Conservation (phyloP, 1,140 invertebrate genomes). For the Eriosoma lanigerum region DNA sequence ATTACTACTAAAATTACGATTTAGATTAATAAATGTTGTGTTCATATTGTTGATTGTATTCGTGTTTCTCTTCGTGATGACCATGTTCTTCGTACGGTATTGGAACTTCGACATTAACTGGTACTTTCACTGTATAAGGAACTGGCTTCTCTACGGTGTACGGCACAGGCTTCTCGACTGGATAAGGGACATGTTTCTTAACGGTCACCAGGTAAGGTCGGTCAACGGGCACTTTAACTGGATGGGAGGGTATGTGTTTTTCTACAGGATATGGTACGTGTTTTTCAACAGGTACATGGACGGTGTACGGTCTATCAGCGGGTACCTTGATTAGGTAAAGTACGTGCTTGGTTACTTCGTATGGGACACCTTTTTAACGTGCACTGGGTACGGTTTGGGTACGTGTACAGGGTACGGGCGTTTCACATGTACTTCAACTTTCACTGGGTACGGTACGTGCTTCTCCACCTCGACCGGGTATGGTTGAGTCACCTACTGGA, state of each 20-base stretch:
- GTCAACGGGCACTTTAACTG: constrained; percentile 46
- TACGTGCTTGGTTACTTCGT: constrained; percentile 72
- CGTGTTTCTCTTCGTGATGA: constrained; percentile 1
- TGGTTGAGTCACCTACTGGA: constrained; percentile 53
- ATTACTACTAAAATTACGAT: too few species aligned
- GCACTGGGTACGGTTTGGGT: constrained; percentile 57
- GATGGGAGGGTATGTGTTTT: constrained; percentile 47
- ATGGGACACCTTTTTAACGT: constrained; percentile 66
- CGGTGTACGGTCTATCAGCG: constrained; percentile 60
- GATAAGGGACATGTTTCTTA: constrained; percentile 61
- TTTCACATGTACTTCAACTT: constrained; percentile 49
- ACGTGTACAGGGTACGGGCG: constrained; percentile 56
- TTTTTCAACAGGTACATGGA: constrained; percentile 65
- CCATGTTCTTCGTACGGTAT: constrained; percentile 63
- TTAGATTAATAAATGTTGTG: too few species aligned
- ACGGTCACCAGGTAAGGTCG: constrained; percentile 42
- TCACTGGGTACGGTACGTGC: constrained; percentile 53
- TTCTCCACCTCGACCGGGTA: constrained; percentile 52
- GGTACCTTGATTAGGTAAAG: constrained; percentile 66
- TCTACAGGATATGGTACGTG: constrained; percentile 63
- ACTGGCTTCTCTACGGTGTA: constrained; percentile 69
- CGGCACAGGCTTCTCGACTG: constrained; percentile 61
- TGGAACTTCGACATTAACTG: constrained; percentile 68
- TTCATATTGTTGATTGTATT: too few species aligned
- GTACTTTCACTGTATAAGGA: constrained; percentile 63